phyloP scores from a whole-genome alignment of 2,888 invertebrate genomes.

The Chrysodeixis includens region DNA sequence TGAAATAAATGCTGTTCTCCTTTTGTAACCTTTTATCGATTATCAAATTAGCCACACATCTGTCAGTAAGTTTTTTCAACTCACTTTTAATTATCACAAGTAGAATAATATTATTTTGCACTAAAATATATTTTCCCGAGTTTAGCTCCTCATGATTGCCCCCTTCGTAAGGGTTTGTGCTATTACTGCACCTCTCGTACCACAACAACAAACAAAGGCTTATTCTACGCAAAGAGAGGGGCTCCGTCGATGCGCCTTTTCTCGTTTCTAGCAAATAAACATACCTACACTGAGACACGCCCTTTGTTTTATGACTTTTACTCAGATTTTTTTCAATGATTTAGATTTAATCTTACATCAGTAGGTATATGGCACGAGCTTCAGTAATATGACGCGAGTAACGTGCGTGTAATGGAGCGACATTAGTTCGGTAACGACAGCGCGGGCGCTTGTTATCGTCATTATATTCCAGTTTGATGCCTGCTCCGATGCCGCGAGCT shows the following conservation, averaged over 20 bases:
- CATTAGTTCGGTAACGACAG: conserved; percentile 26
- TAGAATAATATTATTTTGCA: too few relatives aligned
- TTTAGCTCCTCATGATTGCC: background rate
- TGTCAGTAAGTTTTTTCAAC: too few relatives aligned
- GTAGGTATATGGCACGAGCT: conserved; percentile 25
- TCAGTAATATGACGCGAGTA: conserved; percentile 7
- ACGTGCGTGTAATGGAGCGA: conserved; percentile 19
- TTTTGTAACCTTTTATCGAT: too few relatives aligned
- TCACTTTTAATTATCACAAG: too few relatives aligned
- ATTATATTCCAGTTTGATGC: background rate
- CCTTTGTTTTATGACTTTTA: conserved; percentile 22
- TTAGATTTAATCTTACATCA: conserved; percentile 14
- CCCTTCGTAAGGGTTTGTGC: background rate
- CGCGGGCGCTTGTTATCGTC: background rate
- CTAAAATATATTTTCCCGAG: background rate
- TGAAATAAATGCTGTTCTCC: too few relatives aligned
- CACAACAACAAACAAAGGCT: background rate
- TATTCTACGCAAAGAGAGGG: background rate
- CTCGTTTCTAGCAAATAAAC: conserved; percentile 1
- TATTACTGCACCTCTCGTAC: background rate
- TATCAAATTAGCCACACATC: too few relatives aligned
- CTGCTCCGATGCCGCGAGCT: background rate
- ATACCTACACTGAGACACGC: conserved; percentile 42
- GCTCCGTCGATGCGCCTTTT: conserved; percentile 3
- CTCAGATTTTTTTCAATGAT: conserved; percentile 14